Evolutionary conservation across 2,113 vertebrate genomes (phyloP), one percentile per base, ranked within the genome.

Genomic region (Forbesichthys agassizii): DNA sequence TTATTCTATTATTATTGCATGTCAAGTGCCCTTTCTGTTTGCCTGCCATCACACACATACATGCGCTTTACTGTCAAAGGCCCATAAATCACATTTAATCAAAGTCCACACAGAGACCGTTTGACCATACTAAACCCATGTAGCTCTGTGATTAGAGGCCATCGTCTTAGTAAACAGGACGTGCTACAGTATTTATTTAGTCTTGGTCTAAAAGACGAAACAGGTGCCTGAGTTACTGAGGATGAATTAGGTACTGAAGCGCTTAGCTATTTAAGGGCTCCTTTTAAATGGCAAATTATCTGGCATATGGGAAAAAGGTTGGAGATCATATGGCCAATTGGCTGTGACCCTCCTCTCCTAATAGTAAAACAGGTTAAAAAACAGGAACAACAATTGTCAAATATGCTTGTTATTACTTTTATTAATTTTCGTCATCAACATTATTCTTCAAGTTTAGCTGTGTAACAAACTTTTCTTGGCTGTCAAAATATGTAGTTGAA

Each of bases 361-460:
- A 59, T 20, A 56, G 10, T 11, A 56, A 20, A 27, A 27, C 27
- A 27, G 1, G 27, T 27, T 27, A 3, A 27, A 27, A 52, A 56
- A 48, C 61, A 20, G 9, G 20, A 60, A 54, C 14, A 55, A 12
- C n/a, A 48, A 64, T 47, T 13, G 48, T 75, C 63, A 64, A 61
- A 73, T 81, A 79, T 71, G 73, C 86, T 84, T 86, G 84, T 88
- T 91, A 91, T 89, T 89, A 89, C 84, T 89, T 89, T 89, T 89
- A 91, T 89, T 89, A 88, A 88, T 91, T 82, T 81, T 84, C 78
- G 76, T 81, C 76, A 78, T 74, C 77, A 75, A 80, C 85, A 88
- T 86, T 89, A 83, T 89, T 89, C 85, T 91, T 91, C 89, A 91
- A 91, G 89, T 91, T 91, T 89, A 91, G 85, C 88, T 89, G 88